phyloP scores from a whole-genome alignment of 2,797 vertebrate species.

The Thaleichthys pacificus region DNA sequence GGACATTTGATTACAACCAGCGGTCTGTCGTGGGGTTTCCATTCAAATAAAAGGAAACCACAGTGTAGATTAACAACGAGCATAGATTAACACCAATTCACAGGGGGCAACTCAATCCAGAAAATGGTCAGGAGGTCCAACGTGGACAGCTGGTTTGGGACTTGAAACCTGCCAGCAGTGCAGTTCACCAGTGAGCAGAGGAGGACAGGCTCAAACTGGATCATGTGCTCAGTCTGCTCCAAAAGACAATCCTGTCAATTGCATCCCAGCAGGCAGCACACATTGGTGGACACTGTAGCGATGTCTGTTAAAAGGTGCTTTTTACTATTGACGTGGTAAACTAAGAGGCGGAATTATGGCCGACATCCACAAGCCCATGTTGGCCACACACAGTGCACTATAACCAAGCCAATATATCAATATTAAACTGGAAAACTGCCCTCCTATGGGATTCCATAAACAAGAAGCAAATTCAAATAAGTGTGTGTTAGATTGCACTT shows the following conservation, averaged over 20 bases:
- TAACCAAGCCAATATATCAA: slow-evolving; percentile 5
- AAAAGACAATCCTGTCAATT: not conserved
- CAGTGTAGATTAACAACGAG: slow-evolving; percentile 4
- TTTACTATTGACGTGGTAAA: not conserved
- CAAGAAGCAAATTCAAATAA: too few species aligned
- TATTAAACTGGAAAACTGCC: not conserved
- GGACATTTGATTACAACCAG: not conserved
- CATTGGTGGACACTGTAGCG: not conserved
- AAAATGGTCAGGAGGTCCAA: not conserved
- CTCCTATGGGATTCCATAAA: not conserved
- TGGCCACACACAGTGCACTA: not conserved
- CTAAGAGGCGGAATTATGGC: not conserved
- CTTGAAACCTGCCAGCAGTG: not conserved
- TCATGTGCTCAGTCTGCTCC: not conserved
- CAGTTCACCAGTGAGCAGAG: not conserved
- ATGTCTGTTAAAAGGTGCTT: slow-evolving; percentile 9
- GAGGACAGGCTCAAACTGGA: not conserved
- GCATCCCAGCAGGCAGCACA: slow-evolving; percentile 7
- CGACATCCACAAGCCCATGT: not conserved
- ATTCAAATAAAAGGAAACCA: not conserved
- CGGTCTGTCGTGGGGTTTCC: not conserved
- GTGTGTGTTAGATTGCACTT: not conserved
- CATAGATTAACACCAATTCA: slow-evolving; percentile 20
- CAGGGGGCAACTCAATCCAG: slow-evolving; percentile 5
- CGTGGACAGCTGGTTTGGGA: not conserved